Percentiles rank a stretch among this genome's conserved stretches.
Conservation (phyloP, 2,888 invertebrate genomes). For the Cephonodes hylas region DNA sequence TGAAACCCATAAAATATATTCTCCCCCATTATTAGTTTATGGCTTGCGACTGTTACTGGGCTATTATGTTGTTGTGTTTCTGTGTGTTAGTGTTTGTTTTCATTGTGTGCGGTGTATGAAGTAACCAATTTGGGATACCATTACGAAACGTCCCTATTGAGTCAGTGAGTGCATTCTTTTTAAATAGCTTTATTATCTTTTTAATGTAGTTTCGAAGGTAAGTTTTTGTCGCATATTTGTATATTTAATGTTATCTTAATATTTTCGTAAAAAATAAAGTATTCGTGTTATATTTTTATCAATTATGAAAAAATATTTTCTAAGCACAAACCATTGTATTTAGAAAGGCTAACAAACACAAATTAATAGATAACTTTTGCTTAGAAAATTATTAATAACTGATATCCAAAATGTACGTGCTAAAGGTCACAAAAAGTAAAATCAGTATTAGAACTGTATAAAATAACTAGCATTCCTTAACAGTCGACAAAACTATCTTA, state of each 20-base stretch:
- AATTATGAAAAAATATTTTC: no score
- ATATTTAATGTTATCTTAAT: neutral
- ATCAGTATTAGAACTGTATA: no score
- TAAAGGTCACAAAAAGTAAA: no score
- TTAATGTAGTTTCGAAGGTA: neutral
- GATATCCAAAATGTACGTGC: no score
- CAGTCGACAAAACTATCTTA: no score
- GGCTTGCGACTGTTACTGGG: conserved; percentile 71
- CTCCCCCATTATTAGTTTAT: conserved; percentile 82
- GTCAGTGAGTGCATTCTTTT: conserved; percentile 20
- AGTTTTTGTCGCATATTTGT: neutral
- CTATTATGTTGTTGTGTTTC: conserved; percentile 76
- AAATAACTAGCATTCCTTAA: no score
- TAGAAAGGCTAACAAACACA: no score
- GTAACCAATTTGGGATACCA: conserved; percentile 66
- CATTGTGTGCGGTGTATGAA: conserved; percentile 71
- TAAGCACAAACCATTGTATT: no score
- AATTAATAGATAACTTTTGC: no score
- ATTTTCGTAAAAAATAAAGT: neutral
- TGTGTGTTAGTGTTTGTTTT: conserved; percentile 74
- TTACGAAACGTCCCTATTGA: conserved; percentile 59
- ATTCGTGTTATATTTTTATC: neutral
- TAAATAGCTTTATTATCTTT: conserved; percentile 17
- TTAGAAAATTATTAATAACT: no score
- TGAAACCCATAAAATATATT: conserved; percentile 77